Evolutionary conservation across 1,140 invertebrate species (phyloP), one percentile per base, ranked within the genome.

Genomic region (Helicoverpa zea): DNA sequence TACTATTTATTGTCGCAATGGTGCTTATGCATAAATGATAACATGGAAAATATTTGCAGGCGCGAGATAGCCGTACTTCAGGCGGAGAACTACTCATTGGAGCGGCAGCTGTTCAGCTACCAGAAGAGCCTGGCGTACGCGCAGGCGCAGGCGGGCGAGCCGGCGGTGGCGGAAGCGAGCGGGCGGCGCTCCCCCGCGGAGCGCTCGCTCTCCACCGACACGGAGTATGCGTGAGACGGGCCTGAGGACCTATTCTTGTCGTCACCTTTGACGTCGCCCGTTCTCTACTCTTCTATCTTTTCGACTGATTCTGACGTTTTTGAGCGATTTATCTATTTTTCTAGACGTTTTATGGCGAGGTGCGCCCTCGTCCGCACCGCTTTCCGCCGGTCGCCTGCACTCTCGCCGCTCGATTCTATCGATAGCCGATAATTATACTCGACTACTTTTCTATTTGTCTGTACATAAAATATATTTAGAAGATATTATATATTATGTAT

Each of bases 81-180:
- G 90, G 97, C 97, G 7, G 98, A 98, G 92, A 98, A 98, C 90
- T 98, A 98, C 90, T 97, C 97, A 49, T 94, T 98, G 80, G 98
- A 98, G 92, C 96, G 98, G 80, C 98, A 98, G 93, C 92, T 98
- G 52, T 97, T 98, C 95, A 98, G 97, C 90, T 98, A 98, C 90
- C 98, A 98, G 91, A 97, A 98, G 91, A 98, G 97, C 86, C 96
- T 98, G 51, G 97, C 97, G n/a, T 97, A 96, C 81, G 97, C 97
- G 7, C 97, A 97, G 94, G 96, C 96, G 88, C 95, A 95, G 84
- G 92, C 91, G 86, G 95, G 95, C 79, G 96, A 95, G 81, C 87
- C 94, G 86, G 93, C 92, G 75, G 92, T 94, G 72, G 90, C 95
- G 85, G 90, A 95, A 88, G 86, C 92, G 85, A 86, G 91, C 84